Conservation (phyloP, 2,888 invertebrate species). For the Leptinotarsa rubiginosa region DNA sequence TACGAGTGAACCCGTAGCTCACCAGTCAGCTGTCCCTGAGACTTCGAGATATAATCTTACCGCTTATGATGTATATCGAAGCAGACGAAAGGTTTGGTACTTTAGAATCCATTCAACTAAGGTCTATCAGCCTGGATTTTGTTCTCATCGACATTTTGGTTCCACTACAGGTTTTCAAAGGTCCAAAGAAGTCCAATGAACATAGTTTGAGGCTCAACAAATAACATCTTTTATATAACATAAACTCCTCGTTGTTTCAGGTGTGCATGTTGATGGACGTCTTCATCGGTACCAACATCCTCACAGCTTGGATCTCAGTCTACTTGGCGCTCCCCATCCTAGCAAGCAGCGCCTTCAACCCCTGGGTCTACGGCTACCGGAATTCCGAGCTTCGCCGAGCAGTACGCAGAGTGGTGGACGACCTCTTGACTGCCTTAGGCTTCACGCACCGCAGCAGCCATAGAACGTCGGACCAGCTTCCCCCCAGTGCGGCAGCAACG, state of each 20-base stretch:
- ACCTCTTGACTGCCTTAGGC: slow-evolving; percentile 66
- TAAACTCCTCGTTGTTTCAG: slow-evolving; percentile 60
- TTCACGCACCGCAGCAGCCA: slow-evolving; percentile 63
- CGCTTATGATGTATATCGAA: too few species aligned
- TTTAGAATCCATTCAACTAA: too few species aligned
- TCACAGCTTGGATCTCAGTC: slow-evolving; percentile 69
- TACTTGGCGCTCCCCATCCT: slow-evolving; percentile 72
- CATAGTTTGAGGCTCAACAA: too few species aligned
- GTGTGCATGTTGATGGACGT: slow-evolving; percentile 70
- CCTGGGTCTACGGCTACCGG: slow-evolving; percentile 76
- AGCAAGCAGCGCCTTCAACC: slow-evolving; percentile 72
- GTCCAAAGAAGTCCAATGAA: too few species aligned
- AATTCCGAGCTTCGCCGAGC: slow-evolving; percentile 73
- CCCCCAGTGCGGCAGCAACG: slow-evolving; percentile 63
- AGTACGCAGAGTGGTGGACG: slow-evolving; percentile 70
- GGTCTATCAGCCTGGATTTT: too few species aligned
- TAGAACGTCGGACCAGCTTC: slow-evolving; percentile 56
- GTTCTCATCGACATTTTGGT: too few species aligned
- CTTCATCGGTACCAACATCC: slow-evolving; percentile 67
- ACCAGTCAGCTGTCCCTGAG: too few species aligned
- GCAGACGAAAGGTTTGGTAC: too few species aligned
- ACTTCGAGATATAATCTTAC: too few species aligned
- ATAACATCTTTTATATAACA: background rate
- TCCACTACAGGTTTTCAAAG: too few species aligned
- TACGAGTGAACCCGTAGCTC: too few species aligned